Conservation (phyloP, 2,888 invertebrate species). For the Troilus luridus region DNA sequence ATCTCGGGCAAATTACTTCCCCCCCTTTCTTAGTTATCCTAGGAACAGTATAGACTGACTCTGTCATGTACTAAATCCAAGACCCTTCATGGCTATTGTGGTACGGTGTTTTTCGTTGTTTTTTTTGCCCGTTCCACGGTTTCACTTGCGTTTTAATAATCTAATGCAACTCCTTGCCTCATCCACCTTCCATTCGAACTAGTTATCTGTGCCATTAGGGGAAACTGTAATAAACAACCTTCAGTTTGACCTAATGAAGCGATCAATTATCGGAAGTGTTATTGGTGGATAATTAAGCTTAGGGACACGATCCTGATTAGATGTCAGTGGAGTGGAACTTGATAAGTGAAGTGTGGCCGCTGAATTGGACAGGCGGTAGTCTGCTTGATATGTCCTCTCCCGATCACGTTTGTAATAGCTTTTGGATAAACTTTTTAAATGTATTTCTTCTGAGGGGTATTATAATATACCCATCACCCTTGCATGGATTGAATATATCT, state of each 20-base stretch:
- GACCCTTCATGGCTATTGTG: no score
- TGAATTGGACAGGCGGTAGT: constrained; percentile 28
- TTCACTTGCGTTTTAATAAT: no score
- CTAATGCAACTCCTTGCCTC: no score
- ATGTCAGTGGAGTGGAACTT: constrained; percentile 4
- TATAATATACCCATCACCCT: neutral
- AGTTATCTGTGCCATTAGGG: neutral
- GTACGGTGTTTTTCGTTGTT: no score
- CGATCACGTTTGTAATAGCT: constrained; percentile 14
- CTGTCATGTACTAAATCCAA: no score
- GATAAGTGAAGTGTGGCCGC: constrained; percentile 7
- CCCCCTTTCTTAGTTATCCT: no score
- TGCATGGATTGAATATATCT: neutral
- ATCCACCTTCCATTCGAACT: neutral
- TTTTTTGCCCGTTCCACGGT: no score
- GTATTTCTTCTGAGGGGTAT: neutral
- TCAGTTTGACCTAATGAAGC: neutral
- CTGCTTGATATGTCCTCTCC: neutral
- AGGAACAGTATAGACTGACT: no score
- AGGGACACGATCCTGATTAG: neutral
- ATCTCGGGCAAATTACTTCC: no score
- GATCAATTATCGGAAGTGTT: neutral
- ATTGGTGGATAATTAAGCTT: constrained; percentile 4
- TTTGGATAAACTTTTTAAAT: neutral
- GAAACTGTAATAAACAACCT: neutral